Evolutionary conservation across 2,888 invertebrate species (phyloP), one percentile per base, ranked within the genome.

Genomic region (Isotomurus palustris): DNA sequence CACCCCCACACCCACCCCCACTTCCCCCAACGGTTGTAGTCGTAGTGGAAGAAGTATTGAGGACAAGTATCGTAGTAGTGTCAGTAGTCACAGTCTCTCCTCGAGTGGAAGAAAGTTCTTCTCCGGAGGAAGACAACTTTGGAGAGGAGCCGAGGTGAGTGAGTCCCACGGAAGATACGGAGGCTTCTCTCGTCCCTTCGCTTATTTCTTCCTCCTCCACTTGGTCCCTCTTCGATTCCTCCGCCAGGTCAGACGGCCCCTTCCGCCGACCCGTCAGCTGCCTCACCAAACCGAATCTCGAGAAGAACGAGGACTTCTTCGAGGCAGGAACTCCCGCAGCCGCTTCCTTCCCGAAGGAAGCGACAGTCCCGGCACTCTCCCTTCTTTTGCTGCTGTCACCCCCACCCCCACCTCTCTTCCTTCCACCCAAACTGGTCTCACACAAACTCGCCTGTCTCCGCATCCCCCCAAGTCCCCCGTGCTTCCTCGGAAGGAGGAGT

Each of bases 401-500:
- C 45, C 17, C 12, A 25, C 43, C 29, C n/a, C 24, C 4, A 45
- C 44, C 14, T 53, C 54, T 25, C 32, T 47, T 48, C 28, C 36
- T 32, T 38, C 56, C 19, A 17, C 50, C 10, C 4, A 48, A 27
- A 21, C 49, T 40, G 44, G 56, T 50, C 36, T 68, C 70, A 44
- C 64, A 67, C 22, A 71, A 59, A 56, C 71, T 71, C 8, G 62
- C 32, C 41, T 71, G 71, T 14, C 71, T 40, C 38, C 63, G 49
- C 27, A 71, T 40, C 2, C 48, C 61, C 1, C 60, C 40, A 6
- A 48, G 22, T 3, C 47, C 55, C 3, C 54, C 56, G 19, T 60
- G 29, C 40, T 66, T 67, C 24, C 66, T 28, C 0, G 63, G 58
- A 52, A 58, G 64, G 14, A 64, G 48, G 22, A 65, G 41, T 38